Evolutionary conservation across 2,797 vertebrate genomes (phyloP), one percentile per base, ranked within the genome.

Genomic region (Acipenser oxyrinchus): DNA sequence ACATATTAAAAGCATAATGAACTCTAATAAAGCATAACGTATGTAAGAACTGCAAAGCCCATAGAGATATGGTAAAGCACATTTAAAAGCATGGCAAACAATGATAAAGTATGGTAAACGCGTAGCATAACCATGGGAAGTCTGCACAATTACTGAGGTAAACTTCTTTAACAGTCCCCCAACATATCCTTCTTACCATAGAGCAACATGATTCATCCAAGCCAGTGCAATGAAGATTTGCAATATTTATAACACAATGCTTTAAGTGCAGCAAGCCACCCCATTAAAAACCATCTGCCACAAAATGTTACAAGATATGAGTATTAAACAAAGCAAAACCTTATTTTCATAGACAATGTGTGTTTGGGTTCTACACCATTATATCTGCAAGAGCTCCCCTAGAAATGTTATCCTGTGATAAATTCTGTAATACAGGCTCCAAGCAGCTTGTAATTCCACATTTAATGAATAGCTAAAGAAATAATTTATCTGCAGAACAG

Each of bases 401-500:
- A 58, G 10, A 58, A 58, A 58, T 58, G 4, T 12, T 13, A 8
- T 6, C 8, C 55, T 58, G 55, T 58, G 13, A n/a, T 58, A n/a
- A 11, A 13, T n/a, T 58, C 55, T 58, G 8, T 58, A 58, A 11
- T n/a, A 58, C 55, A 58, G 4, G 55, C 55, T 11, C 55, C 55
- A 12, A 58, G 9, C 55, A 5, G 9, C 55, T 58, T 58, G 55
- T 58, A 58, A 58, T 58, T 11, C 55, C 12, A n/a, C 55, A n/a
- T 58, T 58, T 58, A 58, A 58, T 58, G 55, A 58, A n/a, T 12
- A 58, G 55, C 55, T 58, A 58, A 11, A 58, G 55, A 58, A 58
- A 58, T 58, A 58, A 58, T n/a, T 58, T 6, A 58, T 10, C 55
- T 58, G 55, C 55, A 58, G 12, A 58, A 58, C 10, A 13, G 78